phyloP scores from a whole-genome alignment of 30 jellyfish, hydroid and myxozoan genomes.

The Turritopsis rubra region DNA sequence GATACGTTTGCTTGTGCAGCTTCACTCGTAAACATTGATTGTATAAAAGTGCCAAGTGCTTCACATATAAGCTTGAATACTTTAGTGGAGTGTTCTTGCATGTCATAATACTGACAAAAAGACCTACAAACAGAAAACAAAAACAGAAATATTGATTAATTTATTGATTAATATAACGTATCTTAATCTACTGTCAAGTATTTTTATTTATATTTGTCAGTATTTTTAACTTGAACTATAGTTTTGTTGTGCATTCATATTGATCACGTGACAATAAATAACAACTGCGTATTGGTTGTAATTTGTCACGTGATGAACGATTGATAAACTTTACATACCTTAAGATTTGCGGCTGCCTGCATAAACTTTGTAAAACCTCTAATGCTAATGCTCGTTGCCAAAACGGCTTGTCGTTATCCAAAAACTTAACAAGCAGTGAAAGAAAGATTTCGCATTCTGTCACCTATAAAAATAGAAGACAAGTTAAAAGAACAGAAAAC shows the following conservation, averaged over 20 bases:
- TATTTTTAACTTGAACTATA: too few relatives aligned
- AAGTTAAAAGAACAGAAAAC: too few relatives aligned
- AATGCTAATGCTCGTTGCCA: conserved; percentile 94
- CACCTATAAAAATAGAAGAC: conserved; percentile 34
- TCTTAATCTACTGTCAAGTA: too few relatives aligned
- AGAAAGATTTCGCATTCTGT: conserved; percentile 92
- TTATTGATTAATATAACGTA: too few relatives aligned
- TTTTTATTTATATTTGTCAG: too few relatives aligned
- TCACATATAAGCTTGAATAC: conserved; percentile 82
- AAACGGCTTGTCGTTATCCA: conserved; percentile 85
- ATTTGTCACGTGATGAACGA: too few relatives aligned
- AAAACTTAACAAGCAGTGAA: conserved; percentile 78
- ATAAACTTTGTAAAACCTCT: conserved; percentile 78
- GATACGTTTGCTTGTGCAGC: conserved; percentile 56
- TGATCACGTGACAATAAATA: too few relatives aligned
- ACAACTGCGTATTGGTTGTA: too few relatives aligned
- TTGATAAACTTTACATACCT: conserved; percentile 52
- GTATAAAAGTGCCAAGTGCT: conserved; percentile 65
- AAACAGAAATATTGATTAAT: too few relatives aligned
- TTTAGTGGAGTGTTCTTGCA: conserved; percentile 96
- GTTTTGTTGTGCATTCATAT: too few relatives aligned
- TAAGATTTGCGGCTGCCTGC: conserved; percentile 86
- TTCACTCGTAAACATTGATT: conserved; percentile 82
- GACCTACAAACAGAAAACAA: conserved; percentile 44
- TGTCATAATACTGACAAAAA: conserved; percentile 80